phyloP scores from a whole-genome alignment of 1,140 invertebrate species.

The Neodiprion virginianus region DNA sequence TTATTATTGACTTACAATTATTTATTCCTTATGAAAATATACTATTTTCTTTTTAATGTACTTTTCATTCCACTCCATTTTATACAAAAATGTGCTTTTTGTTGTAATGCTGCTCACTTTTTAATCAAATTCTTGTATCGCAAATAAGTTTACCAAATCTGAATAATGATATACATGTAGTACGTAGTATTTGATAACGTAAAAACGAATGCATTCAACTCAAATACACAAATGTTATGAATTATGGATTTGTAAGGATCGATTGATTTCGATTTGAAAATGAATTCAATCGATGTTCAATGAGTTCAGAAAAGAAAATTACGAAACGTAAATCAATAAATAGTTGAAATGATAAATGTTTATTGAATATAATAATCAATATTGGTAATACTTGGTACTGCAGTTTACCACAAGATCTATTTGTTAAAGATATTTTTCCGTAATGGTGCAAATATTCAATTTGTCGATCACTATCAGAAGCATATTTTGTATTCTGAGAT shows the following conservation, averaged over 20 bases:
- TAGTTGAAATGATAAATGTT: background rate
- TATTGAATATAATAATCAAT: too few relatives aligned
- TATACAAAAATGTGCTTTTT: constrained; percentile 16
- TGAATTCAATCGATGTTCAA: background rate
- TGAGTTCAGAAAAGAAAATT: background rate
- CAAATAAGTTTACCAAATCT: background rate
- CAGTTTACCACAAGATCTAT: too few relatives aligned
- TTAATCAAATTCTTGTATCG: background rate
- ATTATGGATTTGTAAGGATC: background rate
- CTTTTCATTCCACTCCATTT: constrained; percentile 34
- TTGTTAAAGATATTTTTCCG: too few relatives aligned
- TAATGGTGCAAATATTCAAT: too few relatives aligned
- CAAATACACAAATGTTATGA: background rate
- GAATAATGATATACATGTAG: background rate
- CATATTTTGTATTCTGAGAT: too few relatives aligned
- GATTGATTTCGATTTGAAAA: background rate
- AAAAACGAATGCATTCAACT: background rate
- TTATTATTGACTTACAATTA: constrained; percentile 58
- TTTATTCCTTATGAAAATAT: constrained; percentile 60
- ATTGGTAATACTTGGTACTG: too few relatives aligned
- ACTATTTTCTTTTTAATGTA: constrained; percentile 48
- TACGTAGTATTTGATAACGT: background rate
- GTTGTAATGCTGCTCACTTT: background rate
- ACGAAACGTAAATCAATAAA: background rate
- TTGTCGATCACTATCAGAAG: too few relatives aligned